Evolutionary conservation across 2,797 vertebrate genomes (phyloP).

Genomic region (Arremon brunneinucha): DNA sequence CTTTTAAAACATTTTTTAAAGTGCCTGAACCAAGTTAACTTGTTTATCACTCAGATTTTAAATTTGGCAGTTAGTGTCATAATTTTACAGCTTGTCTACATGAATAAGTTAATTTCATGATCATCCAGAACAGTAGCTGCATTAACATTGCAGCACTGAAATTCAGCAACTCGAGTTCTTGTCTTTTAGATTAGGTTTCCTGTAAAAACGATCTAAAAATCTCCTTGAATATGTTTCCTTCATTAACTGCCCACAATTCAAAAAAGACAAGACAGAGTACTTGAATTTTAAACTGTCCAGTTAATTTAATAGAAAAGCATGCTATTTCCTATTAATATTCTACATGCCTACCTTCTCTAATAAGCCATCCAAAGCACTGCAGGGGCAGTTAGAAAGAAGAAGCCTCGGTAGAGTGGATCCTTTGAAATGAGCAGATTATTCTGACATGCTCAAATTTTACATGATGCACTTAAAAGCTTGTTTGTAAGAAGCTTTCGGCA

Average conservation of each 20-base stretch:
- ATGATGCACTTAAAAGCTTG: not conserved
- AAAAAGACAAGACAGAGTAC: slow-evolving; percentile 7
- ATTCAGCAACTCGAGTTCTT: slow-evolving; percentile 26
- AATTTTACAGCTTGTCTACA: slow-evolving; percentile 33
- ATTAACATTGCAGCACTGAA: slow-evolving; percentile 53
- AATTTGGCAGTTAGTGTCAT: slow-evolving; percentile 16
- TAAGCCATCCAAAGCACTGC: slow-evolving; percentile 46
- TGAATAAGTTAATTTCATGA: slow-evolving; percentile 44
- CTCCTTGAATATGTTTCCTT: slow-evolving; percentile 36
- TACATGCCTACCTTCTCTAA: slow-evolving; percentile 40
- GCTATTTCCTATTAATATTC: slow-evolving; percentile 54
- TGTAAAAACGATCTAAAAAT: slow-evolving; percentile 53
- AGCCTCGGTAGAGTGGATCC: not conserved
- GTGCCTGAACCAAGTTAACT: not conserved
- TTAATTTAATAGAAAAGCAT: slow-evolving; percentile 47
- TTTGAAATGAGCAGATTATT: slow-evolving; percentile 34
- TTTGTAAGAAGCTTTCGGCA: slow-evolving; percentile 16
- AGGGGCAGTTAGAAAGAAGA: slow-evolving; percentile 1
- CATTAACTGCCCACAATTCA: slow-evolving; percentile 22
- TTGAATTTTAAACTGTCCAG: slow-evolving; percentile 31
- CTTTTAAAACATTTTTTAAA: slow-evolving; percentile 17
- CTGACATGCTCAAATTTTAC: slow-evolving; percentile 28
- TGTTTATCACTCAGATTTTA: slow-evolving; percentile 55
- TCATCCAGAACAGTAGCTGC: not conserved
- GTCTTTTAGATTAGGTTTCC: slow-evolving; percentile 22